phyloP scores from a whole-genome alignment of 92 coral and sea anemone species.

The Metridium senile region DNA sequence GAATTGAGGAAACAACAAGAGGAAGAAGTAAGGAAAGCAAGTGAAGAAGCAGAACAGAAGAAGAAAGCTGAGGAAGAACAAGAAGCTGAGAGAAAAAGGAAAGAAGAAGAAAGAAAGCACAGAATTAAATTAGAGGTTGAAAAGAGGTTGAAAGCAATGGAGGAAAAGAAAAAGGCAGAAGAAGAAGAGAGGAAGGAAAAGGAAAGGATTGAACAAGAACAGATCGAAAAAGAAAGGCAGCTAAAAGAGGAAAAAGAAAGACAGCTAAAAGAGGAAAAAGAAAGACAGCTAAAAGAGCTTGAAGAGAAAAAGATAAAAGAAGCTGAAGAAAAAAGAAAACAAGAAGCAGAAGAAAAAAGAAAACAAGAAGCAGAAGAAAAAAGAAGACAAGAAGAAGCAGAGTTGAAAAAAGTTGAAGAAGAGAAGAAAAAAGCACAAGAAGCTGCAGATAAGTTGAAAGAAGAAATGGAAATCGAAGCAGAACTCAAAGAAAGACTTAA shows the following conservation, averaged over 20 bases:
- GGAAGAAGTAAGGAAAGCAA: background rate
- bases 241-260: background rate
- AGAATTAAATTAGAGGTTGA: constrained; percentile 6
- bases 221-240: constrained; percentile 12
- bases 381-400: too few species aligned
- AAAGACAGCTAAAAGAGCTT: background rate
- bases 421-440: too few species aligned
- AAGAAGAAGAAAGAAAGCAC: constrained; percentile 21
- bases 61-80: background rate
- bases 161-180: constrained; percentile 6
- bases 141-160: constrained; percentile 18
- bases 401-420: too few species aligned
- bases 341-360: too few species aligned
- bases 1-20: constrained; percentile 3
- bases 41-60: background rate
- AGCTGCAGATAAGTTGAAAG: too few species aligned
- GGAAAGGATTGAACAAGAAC: constrained; percentile 1
- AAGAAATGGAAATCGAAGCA: too few species aligned
- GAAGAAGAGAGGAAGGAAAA: constrained; percentile 16
- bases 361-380: too few species aligned
- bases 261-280: background rate
- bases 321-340: too few species aligned
- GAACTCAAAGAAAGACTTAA: too few species aligned
- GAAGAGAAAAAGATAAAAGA: too few species aligned
- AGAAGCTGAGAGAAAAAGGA: constrained; percentile 10